Percentiles rank a stretch among this genome's conserved stretches.
Evolutionary conservation across 1,140 invertebrate species (phyloP).

Genomic region (Nebria ingens): DNA sequence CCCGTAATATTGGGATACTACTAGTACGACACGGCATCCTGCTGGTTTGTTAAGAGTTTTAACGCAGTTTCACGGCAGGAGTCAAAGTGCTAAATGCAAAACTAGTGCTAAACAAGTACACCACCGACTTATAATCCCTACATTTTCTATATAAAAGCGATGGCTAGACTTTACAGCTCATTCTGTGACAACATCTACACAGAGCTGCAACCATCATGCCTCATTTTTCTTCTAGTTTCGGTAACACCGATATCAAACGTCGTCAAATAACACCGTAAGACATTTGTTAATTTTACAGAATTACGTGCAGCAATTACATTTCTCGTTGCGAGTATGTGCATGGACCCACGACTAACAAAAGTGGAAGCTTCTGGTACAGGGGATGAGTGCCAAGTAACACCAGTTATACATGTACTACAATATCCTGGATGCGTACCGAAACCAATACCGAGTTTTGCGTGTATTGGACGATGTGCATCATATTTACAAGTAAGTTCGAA

Average conservation of each 20-base stretch:
- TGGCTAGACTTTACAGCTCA: not conserved
- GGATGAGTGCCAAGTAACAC: slow-evolving; percentile 83
- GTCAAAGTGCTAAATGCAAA: slow-evolving; percentile 1
- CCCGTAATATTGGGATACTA: no score
- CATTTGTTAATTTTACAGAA: slow-evolving; percentile 12
- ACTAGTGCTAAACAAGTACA: not conserved
- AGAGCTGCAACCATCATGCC: not conserved
- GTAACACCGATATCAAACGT: no score
- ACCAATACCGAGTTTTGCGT: slow-evolving; percentile 87
- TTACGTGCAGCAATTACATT: slow-evolving; percentile 16
- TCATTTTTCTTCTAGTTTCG: no score
- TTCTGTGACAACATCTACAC: not conserved
- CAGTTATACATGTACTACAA: slow-evolving; percentile 83
- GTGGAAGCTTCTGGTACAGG: slow-evolving; percentile 37
- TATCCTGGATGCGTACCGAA: slow-evolving; percentile 87
- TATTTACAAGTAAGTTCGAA: slow-evolving; percentile 81
- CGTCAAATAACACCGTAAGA: no score
- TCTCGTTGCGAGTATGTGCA: slow-evolving; percentile 27
- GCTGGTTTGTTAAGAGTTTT: not conserved
- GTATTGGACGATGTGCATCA: slow-evolving; percentile 79
- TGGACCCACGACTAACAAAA: slow-evolving; percentile 24
- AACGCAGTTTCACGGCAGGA: not conserved
- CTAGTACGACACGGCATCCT: not conserved
- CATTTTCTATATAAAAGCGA: not conserved
- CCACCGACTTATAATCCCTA: not conserved